These are phyloP conservation scores for Deroptyus accipitrinus DNA, from an alignment of 2,113 vertebrate genomes.

Conservation along the genomic window DNA sequence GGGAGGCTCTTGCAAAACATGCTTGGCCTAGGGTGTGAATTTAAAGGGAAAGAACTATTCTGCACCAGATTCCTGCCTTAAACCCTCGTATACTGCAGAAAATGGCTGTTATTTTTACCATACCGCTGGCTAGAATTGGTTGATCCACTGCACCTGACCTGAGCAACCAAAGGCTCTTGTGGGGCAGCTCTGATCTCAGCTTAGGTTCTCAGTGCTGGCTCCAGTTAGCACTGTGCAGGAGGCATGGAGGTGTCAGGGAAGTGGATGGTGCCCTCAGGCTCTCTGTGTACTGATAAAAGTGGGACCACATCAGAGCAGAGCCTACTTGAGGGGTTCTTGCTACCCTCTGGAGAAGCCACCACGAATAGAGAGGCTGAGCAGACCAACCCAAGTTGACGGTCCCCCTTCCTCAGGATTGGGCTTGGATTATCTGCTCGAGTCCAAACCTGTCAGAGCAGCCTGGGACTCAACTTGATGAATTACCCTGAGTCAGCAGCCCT, in stretches of 20 bases:
- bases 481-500: background rate
- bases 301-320: background rate
- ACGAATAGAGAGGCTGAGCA: background rate
- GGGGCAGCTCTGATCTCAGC: background rate
- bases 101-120: background rate
- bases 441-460: background rate
- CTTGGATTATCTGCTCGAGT: background rate
- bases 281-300: background rate
- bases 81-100: background rate
- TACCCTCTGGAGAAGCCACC: background rate
- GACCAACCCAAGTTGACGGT: background rate
- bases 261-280: background rate
- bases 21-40: conserved; percentile 50
- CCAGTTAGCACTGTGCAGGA: accelerated
- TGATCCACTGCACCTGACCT: background rate
- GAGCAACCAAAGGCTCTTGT: background rate
- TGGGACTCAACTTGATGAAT: background rate
- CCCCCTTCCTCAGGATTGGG: background rate
- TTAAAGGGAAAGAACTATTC: conserved; percentile 43
- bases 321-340: background rate
- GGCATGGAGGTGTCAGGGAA: accelerated
- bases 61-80: background rate
- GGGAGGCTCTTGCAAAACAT: conserved; percentile 61
- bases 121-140: background rate
- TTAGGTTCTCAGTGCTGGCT: background rate